Conservation (phyloP, 2,797 vertebrate species). For the Monodelphis domestica region DNA sequence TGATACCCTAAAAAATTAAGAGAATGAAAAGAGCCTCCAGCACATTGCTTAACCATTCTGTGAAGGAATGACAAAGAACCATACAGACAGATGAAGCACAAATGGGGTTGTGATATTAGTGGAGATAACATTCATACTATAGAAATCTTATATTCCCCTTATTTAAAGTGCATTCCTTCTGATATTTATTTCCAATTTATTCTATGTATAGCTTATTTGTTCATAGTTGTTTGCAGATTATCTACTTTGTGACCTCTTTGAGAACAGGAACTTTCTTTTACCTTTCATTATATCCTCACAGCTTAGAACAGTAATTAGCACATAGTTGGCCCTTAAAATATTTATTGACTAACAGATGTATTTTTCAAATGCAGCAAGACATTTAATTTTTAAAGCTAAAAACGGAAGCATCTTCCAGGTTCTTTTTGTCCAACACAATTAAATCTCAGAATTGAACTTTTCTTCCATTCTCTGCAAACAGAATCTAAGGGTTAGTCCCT, state of each 20-base stretch:
- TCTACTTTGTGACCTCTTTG: not conserved
- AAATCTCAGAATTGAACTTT: slow-evolving; percentile 20
- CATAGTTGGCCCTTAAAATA: not conserved
- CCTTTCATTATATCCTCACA: not conserved
- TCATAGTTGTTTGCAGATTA: not conserved
- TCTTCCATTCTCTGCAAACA: slow-evolving; percentile 44
- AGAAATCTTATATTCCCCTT: not conserved
- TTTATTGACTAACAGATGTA: not conserved
- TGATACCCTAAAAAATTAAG: not conserved
- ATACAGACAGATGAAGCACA: not conserved
- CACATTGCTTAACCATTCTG: too few species aligned
- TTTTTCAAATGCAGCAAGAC: not conserved
- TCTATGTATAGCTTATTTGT: not conserved
- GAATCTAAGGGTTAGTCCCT: slow-evolving; percentile 17
- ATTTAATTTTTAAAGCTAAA: not conserved
- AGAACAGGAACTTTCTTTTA: not conserved
- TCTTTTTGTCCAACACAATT: slow-evolving; percentile 44
- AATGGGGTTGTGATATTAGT: too few species aligned
- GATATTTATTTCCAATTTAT: not conserved
- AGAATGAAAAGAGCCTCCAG: not conserved
- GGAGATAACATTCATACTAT: too few species aligned
- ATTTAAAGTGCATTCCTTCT: not conserved
- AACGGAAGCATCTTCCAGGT: slow-evolving; percentile 3
- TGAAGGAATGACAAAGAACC: too few species aligned
- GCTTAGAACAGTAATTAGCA: not conserved